Conservation (phyloP, 2,888 invertebrate genomes). For the Priocnemis perturbator region DNA sequence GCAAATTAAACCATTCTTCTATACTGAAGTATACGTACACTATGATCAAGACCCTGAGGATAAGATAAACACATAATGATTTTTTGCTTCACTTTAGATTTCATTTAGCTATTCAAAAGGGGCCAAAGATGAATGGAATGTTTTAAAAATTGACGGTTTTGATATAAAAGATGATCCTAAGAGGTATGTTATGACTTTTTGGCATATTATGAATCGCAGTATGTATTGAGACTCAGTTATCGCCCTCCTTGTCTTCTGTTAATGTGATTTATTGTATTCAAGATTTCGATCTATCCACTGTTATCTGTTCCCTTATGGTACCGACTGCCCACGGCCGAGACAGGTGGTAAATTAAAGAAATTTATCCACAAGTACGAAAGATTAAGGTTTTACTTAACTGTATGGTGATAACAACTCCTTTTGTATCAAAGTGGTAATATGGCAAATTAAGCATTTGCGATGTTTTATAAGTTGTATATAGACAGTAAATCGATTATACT, state of each 20-base stretch:
- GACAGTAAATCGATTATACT: no score
- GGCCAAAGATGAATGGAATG: conserved; percentile 88
- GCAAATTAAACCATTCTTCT: no score
- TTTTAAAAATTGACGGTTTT: conserved; percentile 90
- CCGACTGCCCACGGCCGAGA: conserved; percentile 82
- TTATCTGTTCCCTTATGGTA: conserved; percentile 89
- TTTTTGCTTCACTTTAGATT: conserved; percentile 78
- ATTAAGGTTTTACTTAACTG: no score
- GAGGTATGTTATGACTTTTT: conserved; percentile 79
- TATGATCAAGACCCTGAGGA: no score
- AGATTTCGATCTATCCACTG: conserved; percentile 94
- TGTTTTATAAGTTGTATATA: no score
- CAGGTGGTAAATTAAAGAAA: conserved; percentile 66
- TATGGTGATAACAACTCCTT: no score
- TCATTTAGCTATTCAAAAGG: conserved; percentile 90
- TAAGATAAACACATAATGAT: no score
- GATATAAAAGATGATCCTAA: conserved; percentile 88
- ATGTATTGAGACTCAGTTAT: not conserved
- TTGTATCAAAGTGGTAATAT: no score
- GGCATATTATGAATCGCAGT: not conserved
- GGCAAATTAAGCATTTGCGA: no score
- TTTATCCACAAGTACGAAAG: no score
- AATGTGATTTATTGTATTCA: conserved; percentile 70
- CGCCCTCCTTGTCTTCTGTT: not conserved
- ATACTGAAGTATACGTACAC: no score